Base-by-base conservation (phyloP, 1,140 invertebrate species). In the Dinothrombium tinctorium region DNA sequence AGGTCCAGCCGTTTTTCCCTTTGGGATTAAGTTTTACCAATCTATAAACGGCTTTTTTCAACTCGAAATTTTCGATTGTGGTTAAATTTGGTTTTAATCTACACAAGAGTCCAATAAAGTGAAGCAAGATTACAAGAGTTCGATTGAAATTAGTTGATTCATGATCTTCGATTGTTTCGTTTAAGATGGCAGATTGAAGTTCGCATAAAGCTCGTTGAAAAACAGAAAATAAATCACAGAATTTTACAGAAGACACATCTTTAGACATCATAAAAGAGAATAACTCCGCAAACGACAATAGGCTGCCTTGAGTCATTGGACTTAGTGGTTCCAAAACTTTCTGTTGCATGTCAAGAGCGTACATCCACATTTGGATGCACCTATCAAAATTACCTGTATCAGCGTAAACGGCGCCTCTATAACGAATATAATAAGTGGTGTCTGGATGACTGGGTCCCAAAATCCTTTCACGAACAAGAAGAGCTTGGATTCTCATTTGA, bases 401-500 rank as follows among this genome's bases (percentile, higher is more conserved):
- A 14, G 87, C 87, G 61, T 90, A 95, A 32, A 89, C 74, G 0
- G 86, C 86, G 22, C 87, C 87, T 53, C 86, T 62, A 55, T 80
- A 84, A 32, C 86, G 68, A 44, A 94, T 86, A 58, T 89, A 92
- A 58, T 94, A 92, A 51, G 77, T 82, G 20, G 86, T 94, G 56
- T 94, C 86, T 0, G 86, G 86, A 71, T 94, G 86, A 8, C 80
- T 81, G 1, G 83, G 82, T 15, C 71, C 71, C 62, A 95, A 62
- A 50, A 95, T 90, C 51, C 87, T 64, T 60, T 94, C 86, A 45
- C 87, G 68, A 31, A 95, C 82, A 33, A 94, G 69, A 23, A 95
- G 60, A 3, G 84, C 82, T 56, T 95, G 87, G 82, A 94, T 90
- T 51, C 84, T 65, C 77, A 92, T 89, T 48, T 80, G 80, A 54